Conservation (phyloP, 2,797 vertebrate genomes). For the Remorina albescens region DNA sequence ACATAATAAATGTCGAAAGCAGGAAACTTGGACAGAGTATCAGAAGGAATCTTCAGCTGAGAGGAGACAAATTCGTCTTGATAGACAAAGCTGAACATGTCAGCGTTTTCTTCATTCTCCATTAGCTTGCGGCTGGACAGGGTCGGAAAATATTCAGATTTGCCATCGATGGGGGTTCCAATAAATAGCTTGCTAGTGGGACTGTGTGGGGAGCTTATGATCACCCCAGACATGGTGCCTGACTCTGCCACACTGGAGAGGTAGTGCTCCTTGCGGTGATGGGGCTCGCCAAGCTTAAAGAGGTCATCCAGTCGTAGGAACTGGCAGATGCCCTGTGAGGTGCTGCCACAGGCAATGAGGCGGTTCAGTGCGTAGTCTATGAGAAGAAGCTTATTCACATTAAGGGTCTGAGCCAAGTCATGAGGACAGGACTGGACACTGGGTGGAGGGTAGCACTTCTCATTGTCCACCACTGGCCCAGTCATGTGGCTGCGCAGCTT, state of each 20-base stretch:
- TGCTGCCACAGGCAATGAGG: constrained; percentile 96
- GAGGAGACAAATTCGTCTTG: constrained; percentile 99
- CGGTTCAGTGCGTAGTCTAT: constrained; percentile 97
- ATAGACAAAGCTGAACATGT: constrained; percentile 99
- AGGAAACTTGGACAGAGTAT: constrained; percentile 97
- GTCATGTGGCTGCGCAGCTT: constrained; percentile 94
- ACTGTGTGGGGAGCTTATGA: constrained; percentile 90
- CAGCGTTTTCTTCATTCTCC: constrained; percentile 96
- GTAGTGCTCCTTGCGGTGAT: constrained; percentile 99
- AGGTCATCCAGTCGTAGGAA: constrained; percentile 97
- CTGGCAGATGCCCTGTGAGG: constrained; percentile 98
- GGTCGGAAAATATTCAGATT: constrained; percentile 98
- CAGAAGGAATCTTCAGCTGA: constrained; percentile 98
- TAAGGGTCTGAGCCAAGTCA: constrained; percentile 90
- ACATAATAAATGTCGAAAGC: constrained; percentile 98
- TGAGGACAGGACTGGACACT: constrained; percentile 97
- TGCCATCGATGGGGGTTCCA: constrained; percentile 96
- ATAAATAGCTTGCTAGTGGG: constrained; percentile 94
- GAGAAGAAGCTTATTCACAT: constrained; percentile 98
- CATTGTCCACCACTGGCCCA: constrained; percentile 95
- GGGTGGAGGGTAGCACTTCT: constrained; percentile 97
- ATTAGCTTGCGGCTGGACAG: constrained; percentile 97
- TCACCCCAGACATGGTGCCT: constrained; percentile 97
- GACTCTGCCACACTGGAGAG: constrained; percentile 96
- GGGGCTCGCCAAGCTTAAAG: constrained; percentile 97